Evolutionary conservation across 2,888 invertebrate genomes (phyloP).

Genomic region (Folsomia candida): DNA sequence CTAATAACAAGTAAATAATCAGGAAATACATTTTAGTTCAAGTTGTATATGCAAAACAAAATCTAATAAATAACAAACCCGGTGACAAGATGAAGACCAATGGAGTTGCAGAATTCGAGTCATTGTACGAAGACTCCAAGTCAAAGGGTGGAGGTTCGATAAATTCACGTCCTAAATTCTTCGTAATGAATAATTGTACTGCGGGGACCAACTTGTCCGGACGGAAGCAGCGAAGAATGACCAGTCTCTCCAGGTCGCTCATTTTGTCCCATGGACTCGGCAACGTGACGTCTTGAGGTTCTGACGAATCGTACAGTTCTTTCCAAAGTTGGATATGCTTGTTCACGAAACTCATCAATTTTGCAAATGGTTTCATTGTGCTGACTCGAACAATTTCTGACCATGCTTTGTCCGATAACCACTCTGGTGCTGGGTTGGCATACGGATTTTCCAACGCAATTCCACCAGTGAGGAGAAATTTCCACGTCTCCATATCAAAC

Average conservation of each 20-base stretch:
- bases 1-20: constrained; percentile 86
- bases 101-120: constrained; percentile 82
- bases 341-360: constrained; percentile 64
- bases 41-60: constrained; percentile 79
- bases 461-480: constrained; percentile 84
- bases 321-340: constrained; percentile 66
- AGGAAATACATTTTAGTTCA: constrained; percentile 67
- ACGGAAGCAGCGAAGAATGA: constrained; percentile 76
- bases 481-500: constrained; percentile 69
- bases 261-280: constrained; percentile 64
- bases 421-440: constrained; percentile 72
- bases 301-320: constrained; percentile 70
- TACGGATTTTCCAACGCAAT: constrained; percentile 72
- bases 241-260: constrained; percentile 66
- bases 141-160: constrained; percentile 90
- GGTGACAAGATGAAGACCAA: constrained; percentile 88
- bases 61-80: constrained; percentile 80
- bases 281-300: constrained; percentile 68
- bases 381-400: constrained; percentile 64
- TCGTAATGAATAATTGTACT: constrained; percentile 70
- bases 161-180: constrained; percentile 71
- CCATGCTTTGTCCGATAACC: constrained; percentile 81
- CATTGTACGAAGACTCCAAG: constrained; percentile 73
- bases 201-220: constrained; percentile 73
- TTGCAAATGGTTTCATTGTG: constrained; percentile 59